Evolutionary conservation across 1,140 invertebrate genomes (phyloP).

Genomic region (Platyscapa corneri): DNA sequence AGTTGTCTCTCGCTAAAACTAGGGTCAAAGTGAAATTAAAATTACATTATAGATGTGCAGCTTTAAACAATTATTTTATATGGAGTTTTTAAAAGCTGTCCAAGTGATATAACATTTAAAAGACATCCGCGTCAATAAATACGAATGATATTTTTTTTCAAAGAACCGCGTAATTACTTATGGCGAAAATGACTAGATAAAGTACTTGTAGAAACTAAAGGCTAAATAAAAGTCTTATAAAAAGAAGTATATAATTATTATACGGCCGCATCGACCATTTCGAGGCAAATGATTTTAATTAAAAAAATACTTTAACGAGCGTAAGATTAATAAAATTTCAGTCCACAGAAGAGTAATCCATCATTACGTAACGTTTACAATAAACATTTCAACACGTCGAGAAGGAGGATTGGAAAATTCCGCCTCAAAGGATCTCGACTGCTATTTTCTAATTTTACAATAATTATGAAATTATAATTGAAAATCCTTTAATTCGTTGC

Average conservation of each 20-base stretch:
- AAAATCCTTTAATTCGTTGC: neutral
- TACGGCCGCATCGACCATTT: neutral
- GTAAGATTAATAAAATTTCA: neutral
- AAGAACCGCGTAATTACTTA: too few relatives aligned
- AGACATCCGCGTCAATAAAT: too few relatives aligned
- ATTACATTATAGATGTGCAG: too few relatives aligned
- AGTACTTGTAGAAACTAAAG: too few relatives aligned
- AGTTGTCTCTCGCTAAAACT: too few relatives aligned
- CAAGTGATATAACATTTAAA: too few relatives aligned
- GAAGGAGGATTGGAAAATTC: neutral
- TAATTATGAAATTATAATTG: slow-evolving; percentile 5
- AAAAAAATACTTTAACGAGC: neutral
- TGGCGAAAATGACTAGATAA: too few relatives aligned
- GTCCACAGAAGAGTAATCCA: neutral
- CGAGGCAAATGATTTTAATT: neutral
- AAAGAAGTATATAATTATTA: neutral
- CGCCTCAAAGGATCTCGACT: neutral
- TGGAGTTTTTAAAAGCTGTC: too few relatives aligned
- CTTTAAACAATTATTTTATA: too few relatives aligned
- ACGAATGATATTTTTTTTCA: too few relatives aligned
- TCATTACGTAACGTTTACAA: neutral
- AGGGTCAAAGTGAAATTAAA: too few relatives aligned
- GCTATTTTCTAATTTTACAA: neutral
- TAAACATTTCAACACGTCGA: neutral
- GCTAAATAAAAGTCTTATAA: neutral